Base-by-base conservation (phyloP, 2,797 vertebrate genomes). In the Sphenopsis melanotis region DNA sequence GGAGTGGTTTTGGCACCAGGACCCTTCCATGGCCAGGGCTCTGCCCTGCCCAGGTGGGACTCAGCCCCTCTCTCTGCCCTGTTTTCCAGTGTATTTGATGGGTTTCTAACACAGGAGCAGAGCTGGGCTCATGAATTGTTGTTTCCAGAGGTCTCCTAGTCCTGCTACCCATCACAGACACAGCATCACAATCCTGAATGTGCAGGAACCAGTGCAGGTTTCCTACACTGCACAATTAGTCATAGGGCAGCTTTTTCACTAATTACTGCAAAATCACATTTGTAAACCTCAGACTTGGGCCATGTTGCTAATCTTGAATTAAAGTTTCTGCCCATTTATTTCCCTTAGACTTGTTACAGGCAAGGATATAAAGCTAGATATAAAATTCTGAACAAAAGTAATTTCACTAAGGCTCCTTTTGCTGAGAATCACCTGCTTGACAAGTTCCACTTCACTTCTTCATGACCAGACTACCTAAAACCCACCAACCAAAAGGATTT, bases 1-100 rank as follows among this genome's bases (percentile, higher is more conserved):
- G n/a, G 87, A 84, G 59, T 2, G 29, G 0, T 15, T 39, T 23
- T 81, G 69, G 83, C 90, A 72, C 56, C 44, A 59, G 41, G 59
- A 81, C 2, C 42, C 32, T 4, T 0, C 0, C 3, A 15, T 1
- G 36, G 34, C 9, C 0, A 0, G 9, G 50, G 36, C 18, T 64
- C 81, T 65, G 42, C n/a, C 12, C 17, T 61, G 42, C 63, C 68
- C 75, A n/a, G 46, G 42, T 53, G 47, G 61, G 64, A 52, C 39
- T 16, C 37, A 47, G 36, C 60, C 66, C 23, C 50, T 17, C 50
- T 71, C 53, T 22, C 50, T 68, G 59, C 17, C 60, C 36, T n/a
- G 1, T 56, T 77, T 53, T 19, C 6, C 59, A 6, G n/a, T 39
- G 24, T 6, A 1, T 39, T 68, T 37, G 14, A 16, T 18, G 21